These are phyloP conservation scores for Holacanthus passer DNA, from an alignment of 2,113 vertebrate species.

Conservation along the genomic window DNA sequence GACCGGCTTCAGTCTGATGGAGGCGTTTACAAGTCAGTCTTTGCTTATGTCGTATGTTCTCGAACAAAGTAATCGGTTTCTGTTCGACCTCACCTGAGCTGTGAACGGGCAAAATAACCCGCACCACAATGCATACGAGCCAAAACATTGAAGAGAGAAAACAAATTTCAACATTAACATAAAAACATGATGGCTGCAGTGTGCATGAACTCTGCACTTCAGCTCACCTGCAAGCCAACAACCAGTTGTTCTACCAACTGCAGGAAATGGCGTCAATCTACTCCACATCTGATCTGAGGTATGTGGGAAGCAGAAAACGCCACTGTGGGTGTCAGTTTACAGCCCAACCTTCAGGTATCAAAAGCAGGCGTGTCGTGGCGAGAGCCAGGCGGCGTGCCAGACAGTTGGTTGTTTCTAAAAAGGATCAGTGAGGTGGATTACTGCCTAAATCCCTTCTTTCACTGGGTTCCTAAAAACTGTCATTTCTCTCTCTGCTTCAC, in stretches of 20 bases:
- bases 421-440: slow-evolving; percentile 77
- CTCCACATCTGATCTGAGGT: slow-evolving; percentile 37
- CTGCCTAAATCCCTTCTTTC: slow-evolving; percentile 74
- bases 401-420: slow-evolving; percentile 70
- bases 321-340: slow-evolving; percentile 73
- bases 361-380: slow-evolving; percentile 68
- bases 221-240: slow-evolving; percentile 18
- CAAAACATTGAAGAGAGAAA: too few relatives aligned
- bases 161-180: slow-evolving; percentile 1
- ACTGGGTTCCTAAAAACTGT: slow-evolving; percentile 68
- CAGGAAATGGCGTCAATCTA: slow-evolving; percentile 9
- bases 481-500: slow-evolving; percentile 64
- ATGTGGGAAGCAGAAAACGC: slow-evolving; percentile 53
- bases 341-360: slow-evolving; percentile 71
- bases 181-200: not conserved
- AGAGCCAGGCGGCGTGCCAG: slow-evolving; percentile 70
- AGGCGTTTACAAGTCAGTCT: not conserved
- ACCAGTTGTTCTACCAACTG: slow-evolving; percentile 1
- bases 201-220: not conserved
- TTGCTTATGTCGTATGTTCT: slow-evolving; percentile 32
- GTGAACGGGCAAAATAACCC: not conserved
- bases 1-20: not conserved
- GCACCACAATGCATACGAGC: not conserved
- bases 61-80: slow-evolving; percentile 47
- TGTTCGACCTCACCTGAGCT: slow-evolving; percentile 30